Evolutionary conservation across 2,113 vertebrate genomes (phyloP).

Genomic region (Zingel zingel): DNA sequence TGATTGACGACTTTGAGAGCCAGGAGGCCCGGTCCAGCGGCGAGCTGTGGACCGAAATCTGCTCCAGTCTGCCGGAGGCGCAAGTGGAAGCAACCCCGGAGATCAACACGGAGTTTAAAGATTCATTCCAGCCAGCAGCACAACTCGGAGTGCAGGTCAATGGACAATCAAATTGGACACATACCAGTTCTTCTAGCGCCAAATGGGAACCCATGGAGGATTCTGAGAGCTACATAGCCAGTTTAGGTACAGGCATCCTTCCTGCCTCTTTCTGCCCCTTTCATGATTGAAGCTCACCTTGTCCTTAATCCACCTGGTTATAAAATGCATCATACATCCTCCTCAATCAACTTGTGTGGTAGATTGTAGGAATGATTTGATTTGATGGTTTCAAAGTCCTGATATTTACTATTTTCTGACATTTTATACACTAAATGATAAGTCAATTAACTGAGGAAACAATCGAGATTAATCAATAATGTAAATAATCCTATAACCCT

Average conservation of each 20-base stretch:
- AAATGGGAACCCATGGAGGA: constrained; percentile 94
- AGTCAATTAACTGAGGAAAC: background rate
- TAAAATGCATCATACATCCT: background rate
- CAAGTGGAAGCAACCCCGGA: constrained; percentile 56
- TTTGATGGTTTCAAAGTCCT: background rate
- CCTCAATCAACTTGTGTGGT: background rate
- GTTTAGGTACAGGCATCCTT: constrained; percentile 85
- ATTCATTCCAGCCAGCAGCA: constrained; percentile 87
- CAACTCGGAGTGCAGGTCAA: constrained; percentile 34
- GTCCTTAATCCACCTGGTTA: background rate
- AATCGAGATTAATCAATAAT: background rate
- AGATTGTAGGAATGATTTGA: background rate
- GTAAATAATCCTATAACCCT: background rate
- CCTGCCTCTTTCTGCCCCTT: background rate
- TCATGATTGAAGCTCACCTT: background rate
- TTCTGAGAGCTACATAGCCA: constrained; percentile 93
- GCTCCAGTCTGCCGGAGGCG: constrained; percentile 85
- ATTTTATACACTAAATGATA: background rate
- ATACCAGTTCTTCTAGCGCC: constrained; percentile 48
- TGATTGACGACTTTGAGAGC: constrained; percentile 88
- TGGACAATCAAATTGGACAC: constrained; percentile 46
- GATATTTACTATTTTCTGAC: no score
- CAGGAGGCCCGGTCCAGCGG: constrained; percentile 82
- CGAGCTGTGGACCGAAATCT: constrained; percentile 95
- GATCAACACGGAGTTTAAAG: constrained; percentile 85